Percentiles rank a stretch among this genome's conserved stretches.
Conservation (phyloP, 2,113 vertebrate genomes). For the Apodemus speciosus region DNA sequence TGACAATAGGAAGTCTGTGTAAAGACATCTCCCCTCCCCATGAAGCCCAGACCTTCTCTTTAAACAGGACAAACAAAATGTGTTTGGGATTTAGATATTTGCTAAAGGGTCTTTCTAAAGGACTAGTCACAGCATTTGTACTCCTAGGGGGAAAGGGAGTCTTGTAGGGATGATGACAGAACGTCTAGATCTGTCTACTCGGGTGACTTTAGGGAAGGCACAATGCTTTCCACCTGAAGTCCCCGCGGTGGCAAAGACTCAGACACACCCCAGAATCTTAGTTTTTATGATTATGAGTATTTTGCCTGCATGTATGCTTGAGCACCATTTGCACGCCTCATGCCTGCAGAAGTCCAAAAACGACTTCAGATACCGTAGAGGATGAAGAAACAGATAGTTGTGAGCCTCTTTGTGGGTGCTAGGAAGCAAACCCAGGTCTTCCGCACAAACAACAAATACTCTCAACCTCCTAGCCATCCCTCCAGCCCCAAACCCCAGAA, state of each 20-base stretch:
- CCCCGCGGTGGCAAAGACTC: not conserved
- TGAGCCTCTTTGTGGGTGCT: not conserved
- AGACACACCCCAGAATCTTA: not conserved
- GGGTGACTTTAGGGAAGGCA: not conserved
- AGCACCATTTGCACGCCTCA: not conserved
- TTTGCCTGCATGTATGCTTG: not conserved
- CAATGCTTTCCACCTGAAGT: not conserved
- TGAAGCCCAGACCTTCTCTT: not conserved
- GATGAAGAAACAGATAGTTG: not conserved
- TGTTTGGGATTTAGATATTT: not conserved
- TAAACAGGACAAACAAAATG: not conserved
- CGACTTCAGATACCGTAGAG: not conserved
- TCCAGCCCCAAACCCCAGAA: not conserved
- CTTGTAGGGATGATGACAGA: not conserved
- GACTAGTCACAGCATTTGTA: not conserved
- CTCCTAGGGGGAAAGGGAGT: not conserved
- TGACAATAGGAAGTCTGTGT: constrained; percentile 82
- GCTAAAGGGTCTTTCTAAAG: not conserved
- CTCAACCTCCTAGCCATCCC: not conserved
- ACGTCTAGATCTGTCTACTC: not conserved
- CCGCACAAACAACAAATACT: not conserved
- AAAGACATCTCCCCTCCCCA: constrained; percentile 65
- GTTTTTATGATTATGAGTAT: not conserved
- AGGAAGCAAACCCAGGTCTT: not conserved
- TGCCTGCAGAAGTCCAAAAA: not conserved